Evolutionary conservation across 2,113 vertebrate genomes (phyloP), one percentile per base, ranked within the genome.

Genomic region (Colinus virginianus): DNA sequence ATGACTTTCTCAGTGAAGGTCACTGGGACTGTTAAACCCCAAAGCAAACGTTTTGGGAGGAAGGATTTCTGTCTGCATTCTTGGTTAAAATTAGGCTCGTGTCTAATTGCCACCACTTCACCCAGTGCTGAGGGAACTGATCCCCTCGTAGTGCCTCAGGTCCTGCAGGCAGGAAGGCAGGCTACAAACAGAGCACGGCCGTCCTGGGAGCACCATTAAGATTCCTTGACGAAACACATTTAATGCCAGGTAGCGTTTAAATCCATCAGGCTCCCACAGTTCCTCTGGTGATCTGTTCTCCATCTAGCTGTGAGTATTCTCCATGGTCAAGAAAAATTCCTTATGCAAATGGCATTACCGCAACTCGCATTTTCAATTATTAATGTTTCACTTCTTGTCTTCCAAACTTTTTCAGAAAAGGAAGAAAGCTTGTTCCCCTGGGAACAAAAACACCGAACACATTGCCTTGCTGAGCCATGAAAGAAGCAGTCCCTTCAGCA

Each of bases 281-380:
- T 88, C 22, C 40, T 93, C 76, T 80, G 64, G 34, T 91, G 89
- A 83, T 91, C 75, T 88, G 61, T 89, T 91, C 76, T 90, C 82
- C 87, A 90, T 42, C 49, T 48, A 80, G 56, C 45, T 78, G 40
- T 64, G 84, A 80, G 67, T 75, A 91, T 78, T 32, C 36, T 90
- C 91, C 48, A 13, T 30, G 56, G 72, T 94, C 95, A 95, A 91
- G 90, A 92, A 94, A 91, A 63, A 90, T 75, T 26, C 76, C 71
- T 91, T 75, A 95, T 64, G 85, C 76, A 95, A 95, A 95, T 70
- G 26, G 48, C 21, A 90, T 84, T 90, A 83, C 58, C 53, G 36
- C 56, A 81, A 69, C 90, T 88, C 81, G 62, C 69, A 78, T 93
- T 93, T 91, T 95, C 84, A 88, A 63, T 94, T 95, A 82, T 91